Percentiles rank a stretch among this genome's conserved stretches.
Evolutionary conservation across 2,113 vertebrate genomes (phyloP).

Genomic region (Polyodon spathula): DNA sequence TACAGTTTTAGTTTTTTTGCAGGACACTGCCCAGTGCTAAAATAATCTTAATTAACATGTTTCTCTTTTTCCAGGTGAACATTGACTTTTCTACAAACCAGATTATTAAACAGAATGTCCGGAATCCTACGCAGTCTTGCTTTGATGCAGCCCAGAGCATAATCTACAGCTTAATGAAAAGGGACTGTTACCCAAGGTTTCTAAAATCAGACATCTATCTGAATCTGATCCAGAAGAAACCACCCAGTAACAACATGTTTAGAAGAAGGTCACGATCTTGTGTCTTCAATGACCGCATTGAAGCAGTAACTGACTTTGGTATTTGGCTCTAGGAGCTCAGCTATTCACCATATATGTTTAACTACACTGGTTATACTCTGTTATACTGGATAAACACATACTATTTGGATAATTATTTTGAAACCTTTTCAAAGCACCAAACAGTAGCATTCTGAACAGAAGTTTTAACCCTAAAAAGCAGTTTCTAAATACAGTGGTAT

Average conservation of each 20-base stretch:
- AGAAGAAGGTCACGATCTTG: constrained; percentile 82
- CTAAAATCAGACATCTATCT: constrained; percentile 74
- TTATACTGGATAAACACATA: constrained; percentile 9
- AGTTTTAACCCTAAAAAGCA: no score
- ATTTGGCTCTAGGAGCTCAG: constrained; percentile 46
- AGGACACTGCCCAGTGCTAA: neutral
- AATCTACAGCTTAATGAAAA: constrained; percentile 85
- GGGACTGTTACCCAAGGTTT: constrained; percentile 86
- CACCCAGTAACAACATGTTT: constrained; percentile 44
- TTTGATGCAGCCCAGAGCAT: constrained; percentile 76
- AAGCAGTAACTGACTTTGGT: constrained; percentile 41
- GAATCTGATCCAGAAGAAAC: constrained; percentile 53
- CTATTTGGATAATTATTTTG: neutral
- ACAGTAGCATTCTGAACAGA: no score
- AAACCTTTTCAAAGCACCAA: no score
- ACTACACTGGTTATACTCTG: neutral
- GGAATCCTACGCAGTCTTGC: constrained; percentile 57
- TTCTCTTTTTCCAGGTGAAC: constrained; percentile 65
- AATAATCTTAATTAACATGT: neutral
- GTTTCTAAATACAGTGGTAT: no score
- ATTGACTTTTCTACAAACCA: constrained; percentile 77
- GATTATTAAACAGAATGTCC: constrained; percentile 62
- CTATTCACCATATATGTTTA: neutral
- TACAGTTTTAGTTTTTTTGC: no score
- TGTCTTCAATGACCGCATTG: constrained; percentile 68